Conservation (phyloP, 2,888 invertebrate species). For the Mesorhabditis sp. region DNA sequence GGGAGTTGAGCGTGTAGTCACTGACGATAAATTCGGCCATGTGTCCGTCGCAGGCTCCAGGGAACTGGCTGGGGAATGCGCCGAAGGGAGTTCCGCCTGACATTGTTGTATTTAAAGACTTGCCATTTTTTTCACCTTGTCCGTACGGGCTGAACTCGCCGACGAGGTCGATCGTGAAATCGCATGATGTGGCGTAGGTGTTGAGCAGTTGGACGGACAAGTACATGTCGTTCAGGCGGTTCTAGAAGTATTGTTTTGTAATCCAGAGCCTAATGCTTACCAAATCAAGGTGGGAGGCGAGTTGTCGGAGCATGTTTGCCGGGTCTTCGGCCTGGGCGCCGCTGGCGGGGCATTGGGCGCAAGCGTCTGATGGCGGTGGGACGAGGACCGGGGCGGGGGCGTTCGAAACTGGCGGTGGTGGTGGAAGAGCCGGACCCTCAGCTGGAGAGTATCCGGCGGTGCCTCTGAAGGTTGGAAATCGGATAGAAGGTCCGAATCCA, state of each 20-base stretch:
- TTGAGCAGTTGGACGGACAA: slow-evolving; percentile 46
- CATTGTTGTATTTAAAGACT: background rate
- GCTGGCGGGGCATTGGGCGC: slow-evolving; percentile 29
- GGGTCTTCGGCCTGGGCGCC: slow-evolving; percentile 31
- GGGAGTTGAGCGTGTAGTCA: slow-evolving; percentile 52
- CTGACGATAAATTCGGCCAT: slow-evolving; percentile 52
- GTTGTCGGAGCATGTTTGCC: slow-evolving; percentile 33
- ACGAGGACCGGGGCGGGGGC: slow-evolving; percentile 15
- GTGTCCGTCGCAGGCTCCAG: slow-evolving; percentile 36
- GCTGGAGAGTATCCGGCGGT: background rate
- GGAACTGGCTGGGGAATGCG: slow-evolving; percentile 52
- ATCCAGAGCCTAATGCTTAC: slow-evolving; percentile 7
- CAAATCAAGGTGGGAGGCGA: slow-evolving; percentile 39
- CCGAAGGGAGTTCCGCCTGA: slow-evolving; percentile 46
- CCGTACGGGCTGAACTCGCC: slow-evolving; percentile 51
- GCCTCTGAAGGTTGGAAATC: slow-evolving; percentile 4
- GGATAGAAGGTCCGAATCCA: no score
- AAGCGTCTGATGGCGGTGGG: slow-evolving; percentile 11
- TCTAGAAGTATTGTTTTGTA: slow-evolving; percentile 15
- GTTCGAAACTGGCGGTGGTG: slow-evolving; percentile 13
- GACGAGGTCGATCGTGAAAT: slow-evolving; percentile 49
- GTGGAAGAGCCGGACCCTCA: slow-evolving; percentile 14
- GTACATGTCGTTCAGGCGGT: slow-evolving; percentile 46
- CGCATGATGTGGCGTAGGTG: slow-evolving; percentile 47
- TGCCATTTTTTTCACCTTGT: slow-evolving; percentile 19